Conservation (phyloP, 2,113 vertebrate species). For the Barbus barbus region DNA sequence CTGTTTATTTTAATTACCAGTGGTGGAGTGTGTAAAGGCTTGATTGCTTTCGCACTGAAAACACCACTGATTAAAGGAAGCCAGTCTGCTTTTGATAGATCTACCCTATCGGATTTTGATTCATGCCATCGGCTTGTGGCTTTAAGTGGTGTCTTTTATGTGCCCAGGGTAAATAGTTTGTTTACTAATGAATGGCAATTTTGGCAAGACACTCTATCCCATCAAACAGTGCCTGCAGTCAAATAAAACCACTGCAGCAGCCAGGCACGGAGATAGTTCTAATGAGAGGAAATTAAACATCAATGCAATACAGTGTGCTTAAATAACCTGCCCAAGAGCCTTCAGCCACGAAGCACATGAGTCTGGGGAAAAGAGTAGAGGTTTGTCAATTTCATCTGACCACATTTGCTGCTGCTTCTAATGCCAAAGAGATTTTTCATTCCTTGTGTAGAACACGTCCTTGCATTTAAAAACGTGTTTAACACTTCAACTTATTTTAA, state of each 20-base stretch:
- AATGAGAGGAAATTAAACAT: constrained; percentile 56
- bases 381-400: constrained; percentile 21
- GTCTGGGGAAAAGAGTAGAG: background rate
- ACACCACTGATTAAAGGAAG: constrained; percentile 49
- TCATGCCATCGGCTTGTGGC: constrained; percentile 42
- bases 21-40: constrained; percentile 38
- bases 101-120: constrained; percentile 44
- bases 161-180: constrained; percentile 55
- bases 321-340: constrained; percentile 43
- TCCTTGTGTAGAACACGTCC: background rate
- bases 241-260: constrained; percentile 37
- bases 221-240: constrained; percentile 28
- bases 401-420: constrained; percentile 1
- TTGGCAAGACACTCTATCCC: constrained; percentile 41
- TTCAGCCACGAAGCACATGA: background rate
- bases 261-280: constrained; percentile 14
- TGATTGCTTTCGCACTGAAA: constrained; percentile 50
- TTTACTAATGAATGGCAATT: constrained; percentile 56
- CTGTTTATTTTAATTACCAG: constrained; percentile 57
- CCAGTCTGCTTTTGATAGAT: constrained; percentile 31
- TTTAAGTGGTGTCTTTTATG: constrained; percentile 52
- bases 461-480: background rate
- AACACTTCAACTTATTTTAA: background rate
- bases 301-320: constrained; percentile 10
- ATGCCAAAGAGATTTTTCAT: constrained; percentile 6